Evolutionary conservation across 2,797 vertebrate genomes (phyloP).

Genomic region (Coendou prehensilis): DNA sequence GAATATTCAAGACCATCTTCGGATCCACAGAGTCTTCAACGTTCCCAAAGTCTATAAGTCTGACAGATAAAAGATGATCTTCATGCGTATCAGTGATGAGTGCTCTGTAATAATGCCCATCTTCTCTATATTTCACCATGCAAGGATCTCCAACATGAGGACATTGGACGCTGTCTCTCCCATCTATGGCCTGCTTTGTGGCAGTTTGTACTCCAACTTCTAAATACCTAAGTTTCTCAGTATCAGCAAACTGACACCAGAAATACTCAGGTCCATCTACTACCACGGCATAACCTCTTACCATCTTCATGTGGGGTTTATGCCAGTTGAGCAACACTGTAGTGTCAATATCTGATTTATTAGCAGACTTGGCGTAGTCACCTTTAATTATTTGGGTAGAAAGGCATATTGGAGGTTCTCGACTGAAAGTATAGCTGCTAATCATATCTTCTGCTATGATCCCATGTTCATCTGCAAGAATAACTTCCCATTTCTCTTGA

Average conservation of each 20-base stretch:
- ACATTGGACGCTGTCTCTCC: slow-evolving; percentile 26
- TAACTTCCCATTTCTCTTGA: slow-evolving; percentile 93
- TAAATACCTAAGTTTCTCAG: slow-evolving; percentile 89
- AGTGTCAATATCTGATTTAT: slow-evolving; percentile 9
- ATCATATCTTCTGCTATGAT: slow-evolving; percentile 86
- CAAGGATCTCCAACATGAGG: slow-evolving; percentile 90
- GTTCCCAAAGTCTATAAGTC: slow-evolving; percentile 96
- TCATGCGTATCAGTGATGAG: slow-evolving; percentile 87
- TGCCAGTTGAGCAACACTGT: slow-evolving; percentile 85
- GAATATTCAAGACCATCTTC: slow-evolving; percentile 89
- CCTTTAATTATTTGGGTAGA: neutral
- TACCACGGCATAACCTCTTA: slow-evolving; percentile 90
- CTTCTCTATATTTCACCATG: slow-evolving; percentile 91
- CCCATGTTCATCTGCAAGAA: slow-evolving; percentile 89
- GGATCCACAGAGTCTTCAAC: slow-evolving; percentile 87
- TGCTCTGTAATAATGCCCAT: slow-evolving; percentile 94
- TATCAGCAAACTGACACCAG: slow-evolving; percentile 93
- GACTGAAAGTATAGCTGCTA: slow-evolving; percentile 52
- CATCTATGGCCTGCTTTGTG: slow-evolving; percentile 76
- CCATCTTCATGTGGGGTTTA: slow-evolving; percentile 81
- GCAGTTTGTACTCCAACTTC: slow-evolving; percentile 88
- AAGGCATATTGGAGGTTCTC: slow-evolving; percentile 61
- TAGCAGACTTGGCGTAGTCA: neutral
- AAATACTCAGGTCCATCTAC: slow-evolving; percentile 92
- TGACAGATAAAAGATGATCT: slow-evolving; percentile 86